Evolutionary conservation across 2,888 invertebrate species (phyloP).

Genomic region (Cephus sareptanus): DNA sequence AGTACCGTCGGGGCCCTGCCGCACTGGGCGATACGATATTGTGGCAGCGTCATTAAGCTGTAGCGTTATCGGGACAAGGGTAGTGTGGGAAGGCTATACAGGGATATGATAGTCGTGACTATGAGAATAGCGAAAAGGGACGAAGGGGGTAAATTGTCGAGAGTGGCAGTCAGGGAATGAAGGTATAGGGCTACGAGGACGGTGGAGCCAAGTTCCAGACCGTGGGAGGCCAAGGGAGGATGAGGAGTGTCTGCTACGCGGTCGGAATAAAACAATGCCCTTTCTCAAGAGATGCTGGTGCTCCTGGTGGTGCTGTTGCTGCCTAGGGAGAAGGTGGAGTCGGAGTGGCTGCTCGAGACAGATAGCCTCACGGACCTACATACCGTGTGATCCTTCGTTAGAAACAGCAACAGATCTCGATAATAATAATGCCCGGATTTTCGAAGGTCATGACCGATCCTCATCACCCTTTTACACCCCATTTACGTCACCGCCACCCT

Average conservation of each 20-base stretch:
- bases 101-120: slow-evolving; percentile 15
- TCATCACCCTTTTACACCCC: not conserved
- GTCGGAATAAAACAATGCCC: slow-evolving; percentile 63
- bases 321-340: slow-evolving; percentile 40
- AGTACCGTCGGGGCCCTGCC: not conserved
- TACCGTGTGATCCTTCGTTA: slow-evolving; percentile 8
- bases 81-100: slow-evolving; percentile 23
- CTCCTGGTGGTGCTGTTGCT: slow-evolving; percentile 22
- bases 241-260: slow-evolving; percentile 63
- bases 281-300: slow-evolving; percentile 58
- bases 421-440: slow-evolving; percentile 24
- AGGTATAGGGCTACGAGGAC: not conserved
- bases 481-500: not conserved
- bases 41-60: slow-evolving; percentile 53
- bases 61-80: slow-evolving; percentile 38
- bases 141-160: slow-evolving; percentile 58
- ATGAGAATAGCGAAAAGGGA: slow-evolving; percentile 25
- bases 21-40: slow-evolving; percentile 46
- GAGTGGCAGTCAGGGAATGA: slow-evolving; percentile 49
- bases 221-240: slow-evolving; percentile 36
- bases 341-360: slow-evolving; percentile 63
- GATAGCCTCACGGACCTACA: slow-evolving; percentile 47
- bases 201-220: slow-evolving; percentile 23
- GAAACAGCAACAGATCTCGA: slow-evolving; percentile 6
- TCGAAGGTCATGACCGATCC: not conserved